phyloP scores from a whole-genome alignment of 2,888 invertebrate species.

The Nebria salina region DNA sequence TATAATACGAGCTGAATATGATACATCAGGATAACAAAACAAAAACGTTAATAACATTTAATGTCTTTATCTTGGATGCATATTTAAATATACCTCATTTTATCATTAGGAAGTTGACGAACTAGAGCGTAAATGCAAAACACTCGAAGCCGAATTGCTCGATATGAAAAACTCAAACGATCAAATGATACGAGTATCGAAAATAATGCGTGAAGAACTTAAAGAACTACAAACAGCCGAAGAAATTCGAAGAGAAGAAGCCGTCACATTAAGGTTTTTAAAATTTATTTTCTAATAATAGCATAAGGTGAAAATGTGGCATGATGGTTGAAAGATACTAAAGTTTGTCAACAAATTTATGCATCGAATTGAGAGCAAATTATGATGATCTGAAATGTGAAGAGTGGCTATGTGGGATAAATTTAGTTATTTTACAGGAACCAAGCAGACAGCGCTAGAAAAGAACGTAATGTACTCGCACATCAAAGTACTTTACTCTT shows the following conservation, averaged over 20 bases:
- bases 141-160: constrained; percentile 67
- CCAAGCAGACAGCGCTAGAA: constrained; percentile 71
- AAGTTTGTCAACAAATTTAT: too few species aligned
- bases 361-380: too few species aligned
- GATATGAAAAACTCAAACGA: constrained; percentile 67
- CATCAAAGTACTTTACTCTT: constrained; percentile 74
- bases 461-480: constrained; percentile 71
- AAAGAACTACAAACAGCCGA: constrained; percentile 70
- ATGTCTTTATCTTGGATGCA: not conserved
- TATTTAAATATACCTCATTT: not conserved
- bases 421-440: constrained; percentile 56
- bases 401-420: too few species aligned
- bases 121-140: constrained; percentile 62
- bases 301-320: too few species aligned
- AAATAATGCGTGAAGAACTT: constrained; percentile 73
- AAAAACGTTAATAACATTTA: not conserved
- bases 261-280: constrained; percentile 62
- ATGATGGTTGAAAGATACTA: too few species aligned
- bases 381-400: not conserved
- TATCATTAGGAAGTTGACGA: constrained; percentile 65
- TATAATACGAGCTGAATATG: not conserved
- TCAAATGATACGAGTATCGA: constrained; percentile 72
- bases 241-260: constrained; percentile 70
- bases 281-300: constrained; percentile 17
- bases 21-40: not conserved